Base-by-base conservation (phyloP, 1,140 invertebrate genomes). In the Cydia splendana region DNA sequence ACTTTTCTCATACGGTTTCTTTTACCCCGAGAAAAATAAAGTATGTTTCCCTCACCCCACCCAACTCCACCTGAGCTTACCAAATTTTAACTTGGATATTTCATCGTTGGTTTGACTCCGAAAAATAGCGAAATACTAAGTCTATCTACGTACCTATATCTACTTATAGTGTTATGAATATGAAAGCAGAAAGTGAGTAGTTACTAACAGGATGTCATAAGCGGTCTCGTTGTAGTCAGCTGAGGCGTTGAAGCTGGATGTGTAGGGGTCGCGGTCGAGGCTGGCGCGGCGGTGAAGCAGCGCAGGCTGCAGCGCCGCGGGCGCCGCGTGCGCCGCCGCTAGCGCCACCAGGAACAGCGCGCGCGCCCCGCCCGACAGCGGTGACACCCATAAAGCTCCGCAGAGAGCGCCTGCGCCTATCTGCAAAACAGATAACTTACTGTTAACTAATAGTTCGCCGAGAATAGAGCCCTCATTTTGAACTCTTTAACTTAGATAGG, bases 351-450 rank as follows among this genome's bases (percentile, higher is more conserved):
- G 77, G 76, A 91, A 75, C 71, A 75, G 73, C 13, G 79, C 79
- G 15, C 90, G 88, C 73, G 78, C 77, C 18, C 78, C 75, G 5
- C 84, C 84, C 42, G 86, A 77, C 77, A 88, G 76, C 74, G 89
- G 87, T 6, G 85, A 85, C 71, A 88, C 86, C 91, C 86, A 92
- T 69, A 92, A 76, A 34, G 84, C 87, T 24, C 87, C 87, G 76
- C 90, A 91, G n/a, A 85, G 79, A 62, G 85, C 85, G 0, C 84
- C 88, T 6, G 85, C 90, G 24, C 87, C 91, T 76, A 91, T 80
- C 90, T 93, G 57, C 9, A 24, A 67, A 12, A 9, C n/a, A 57
- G 13, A 15, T 15, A 42, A 42, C 38, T 9, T 42, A 0, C 9
- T 42, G 38, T 42, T 42, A 42, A 42, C 38, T 42, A 38, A 38